Base-by-base conservation (phyloP, 2,888 invertebrate genomes). In the Bembecia ichneumoniformis region DNA sequence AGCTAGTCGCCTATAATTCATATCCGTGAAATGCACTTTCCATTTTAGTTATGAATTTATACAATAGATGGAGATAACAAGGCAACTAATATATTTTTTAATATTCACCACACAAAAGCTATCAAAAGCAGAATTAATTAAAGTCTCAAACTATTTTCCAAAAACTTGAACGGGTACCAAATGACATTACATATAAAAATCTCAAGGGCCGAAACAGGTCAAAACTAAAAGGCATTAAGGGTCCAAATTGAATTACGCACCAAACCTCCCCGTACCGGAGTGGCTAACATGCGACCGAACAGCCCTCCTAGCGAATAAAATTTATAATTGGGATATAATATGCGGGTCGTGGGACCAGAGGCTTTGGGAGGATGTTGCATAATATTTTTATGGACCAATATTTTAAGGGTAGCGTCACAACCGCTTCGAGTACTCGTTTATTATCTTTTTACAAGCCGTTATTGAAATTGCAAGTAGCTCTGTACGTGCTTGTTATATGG, bases 281-380 rank as follows among this genome's bases (percentile, higher is more conserved):
- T 77, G 71, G 74, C 68, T 74, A 75, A 74, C 75, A 76, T 77
- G 78, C 68, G 74, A 71, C 64, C 68, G 68, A 63, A 62, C 60
- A 57, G 64, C 62, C 66, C 34, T 44, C 64, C 68, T 63, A 58
- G 62, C 68, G 68, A 74, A 74, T 73, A 72, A 77, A 76, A 80
- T 81, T 44, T 75, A 77, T 82, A 82, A 82, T 82, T 80, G 80
- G 77, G 72, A 66, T 72, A 72, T 74, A 75, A 77, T 77, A 81
- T 76, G 70, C 69, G 44, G 44, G 44, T 15, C 44, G 44, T 44
- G 44, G 44, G 44, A 44, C 16, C 44, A 44, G 44, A 44, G 44
- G 44, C 44, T 44, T 44, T 17, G 40, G 40, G 13, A 40, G 40
- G n/a, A n/a, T n/a, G 40, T 40, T 40, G 40, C 40, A 40, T 40